phyloP scores from a whole-genome alignment of 2,797 vertebrate species.

The Cryptoprocta ferox region DNA sequence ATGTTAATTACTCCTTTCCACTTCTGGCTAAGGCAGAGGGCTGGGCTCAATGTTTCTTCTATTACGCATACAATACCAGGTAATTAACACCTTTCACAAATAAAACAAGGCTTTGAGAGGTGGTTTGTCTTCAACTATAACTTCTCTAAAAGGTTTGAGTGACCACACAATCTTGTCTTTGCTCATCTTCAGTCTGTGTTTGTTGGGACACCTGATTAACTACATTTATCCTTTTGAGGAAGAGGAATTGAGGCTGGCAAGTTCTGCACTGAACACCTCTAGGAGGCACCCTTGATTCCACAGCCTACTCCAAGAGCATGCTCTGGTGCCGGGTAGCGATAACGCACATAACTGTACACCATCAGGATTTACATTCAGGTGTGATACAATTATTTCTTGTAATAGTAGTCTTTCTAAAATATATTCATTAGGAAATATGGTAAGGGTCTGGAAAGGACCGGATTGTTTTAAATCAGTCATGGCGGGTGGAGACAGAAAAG shows the following conservation, averaged over 20 bases:
- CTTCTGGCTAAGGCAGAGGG: background rate
- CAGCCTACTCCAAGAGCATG: accelerated
- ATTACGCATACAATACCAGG: background rate
- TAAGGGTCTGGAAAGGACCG: background rate
- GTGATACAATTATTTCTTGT: background rate
- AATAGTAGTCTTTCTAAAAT: constrained; percentile 29
- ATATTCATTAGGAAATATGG: background rate
- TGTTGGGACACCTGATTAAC: background rate
- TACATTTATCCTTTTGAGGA: background rate
- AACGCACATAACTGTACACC: accelerated
- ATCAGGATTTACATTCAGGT: background rate
- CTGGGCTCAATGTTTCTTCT: background rate
- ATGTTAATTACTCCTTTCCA: background rate
- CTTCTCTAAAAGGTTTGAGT: background rate
- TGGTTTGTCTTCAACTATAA: background rate
- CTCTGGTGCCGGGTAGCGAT: background rate
- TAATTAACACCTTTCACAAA: constrained; percentile 32
- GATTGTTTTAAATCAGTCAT: background rate
- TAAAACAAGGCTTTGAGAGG: background rate
- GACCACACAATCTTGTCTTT: background rate
- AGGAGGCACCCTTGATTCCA: accelerated
- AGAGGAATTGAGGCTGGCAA: background rate
- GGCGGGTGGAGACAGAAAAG: background rate
- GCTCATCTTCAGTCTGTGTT: background rate
- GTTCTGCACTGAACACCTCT: no score